Conservation (phyloP, 2,113 vertebrate genomes). For the Condylura cristata region DNA sequence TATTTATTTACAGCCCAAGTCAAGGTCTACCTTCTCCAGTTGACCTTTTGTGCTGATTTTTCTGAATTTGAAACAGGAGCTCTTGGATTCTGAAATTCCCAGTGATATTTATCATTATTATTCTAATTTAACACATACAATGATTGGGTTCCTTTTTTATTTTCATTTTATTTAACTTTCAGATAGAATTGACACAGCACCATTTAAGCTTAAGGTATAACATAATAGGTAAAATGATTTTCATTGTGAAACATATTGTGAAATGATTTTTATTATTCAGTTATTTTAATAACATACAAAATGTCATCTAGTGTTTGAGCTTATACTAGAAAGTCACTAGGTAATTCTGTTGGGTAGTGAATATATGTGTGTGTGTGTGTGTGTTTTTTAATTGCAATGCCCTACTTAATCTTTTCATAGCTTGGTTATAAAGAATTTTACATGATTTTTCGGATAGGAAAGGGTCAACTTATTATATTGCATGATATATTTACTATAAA, state of each 20-base stretch:
- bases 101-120: not conserved
- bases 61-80: not conserved
- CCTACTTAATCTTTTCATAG: not conserved
- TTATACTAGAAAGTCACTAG: not conserved
- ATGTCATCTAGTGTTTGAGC: not conserved
- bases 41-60: constrained; percentile 6
- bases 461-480: constrained; percentile 8
- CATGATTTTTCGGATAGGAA: not conserved
- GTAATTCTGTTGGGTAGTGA: not conserved
- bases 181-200: not conserved
- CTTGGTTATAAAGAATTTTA: constrained; percentile 55
- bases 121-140: not conserved
- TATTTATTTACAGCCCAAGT: not conserved
- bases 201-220: not conserved
- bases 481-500: not conserved
- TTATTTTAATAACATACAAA: not conserved
- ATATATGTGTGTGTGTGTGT: too few species aligned
- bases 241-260: not conserved
- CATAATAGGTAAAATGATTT: too few species aligned
- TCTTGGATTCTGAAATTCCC: constrained; percentile 2
- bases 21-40: not conserved
- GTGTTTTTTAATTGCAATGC: not conserved
- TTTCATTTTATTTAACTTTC: not conserved
- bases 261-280: constrained; percentile 22
- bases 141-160: not conserved